Conservation (phyloP, 2,113 vertebrate species). For the Psophia crepitans region DNA sequence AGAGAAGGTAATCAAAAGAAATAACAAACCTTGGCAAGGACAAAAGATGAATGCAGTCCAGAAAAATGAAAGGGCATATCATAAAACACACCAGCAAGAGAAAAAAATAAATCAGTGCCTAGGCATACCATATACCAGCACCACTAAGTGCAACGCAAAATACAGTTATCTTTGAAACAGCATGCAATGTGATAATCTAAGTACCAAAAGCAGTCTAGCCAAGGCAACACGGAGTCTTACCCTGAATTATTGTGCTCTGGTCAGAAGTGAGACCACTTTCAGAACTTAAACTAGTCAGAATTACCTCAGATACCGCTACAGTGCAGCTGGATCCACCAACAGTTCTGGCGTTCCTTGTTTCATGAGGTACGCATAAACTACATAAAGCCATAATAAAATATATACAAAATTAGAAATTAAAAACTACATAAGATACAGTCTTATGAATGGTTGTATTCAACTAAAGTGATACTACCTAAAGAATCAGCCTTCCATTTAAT, state of each 20-base stretch:
- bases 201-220: neutral
- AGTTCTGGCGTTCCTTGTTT: neutral
- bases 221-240: neutral
- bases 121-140: neutral
- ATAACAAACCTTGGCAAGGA: neutral
- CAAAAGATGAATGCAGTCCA: neutral
- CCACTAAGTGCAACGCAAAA: neutral
- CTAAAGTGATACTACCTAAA: neutral
- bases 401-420: neutral
- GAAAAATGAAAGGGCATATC: neutral
- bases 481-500: neutral
- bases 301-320: neutral
- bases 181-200: neutral
- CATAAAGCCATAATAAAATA: neutral
- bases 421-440: neutral
- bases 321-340: neutral
- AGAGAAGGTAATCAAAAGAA: neutral
- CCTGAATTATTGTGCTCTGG: neutral
- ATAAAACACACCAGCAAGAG: neutral
- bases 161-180: neutral
- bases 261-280: neutral
- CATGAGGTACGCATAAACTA: neutral
- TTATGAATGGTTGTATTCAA: neutral
- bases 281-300: neutral
- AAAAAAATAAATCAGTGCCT: neutral